phyloP scores from a whole-genome alignment of 2,888 invertebrate genomes.

The Scaptomyza parva region DNA sequence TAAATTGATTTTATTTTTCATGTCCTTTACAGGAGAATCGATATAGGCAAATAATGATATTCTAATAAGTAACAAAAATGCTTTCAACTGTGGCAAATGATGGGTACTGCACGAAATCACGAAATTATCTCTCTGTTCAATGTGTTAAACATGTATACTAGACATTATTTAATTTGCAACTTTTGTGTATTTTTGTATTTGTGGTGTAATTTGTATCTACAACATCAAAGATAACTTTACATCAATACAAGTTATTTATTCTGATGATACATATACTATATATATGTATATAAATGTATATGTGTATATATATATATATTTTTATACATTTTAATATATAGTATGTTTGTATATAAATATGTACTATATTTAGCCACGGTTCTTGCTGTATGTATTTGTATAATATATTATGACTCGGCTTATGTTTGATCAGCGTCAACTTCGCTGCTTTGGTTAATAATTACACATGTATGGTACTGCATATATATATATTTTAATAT shows the following conservation, averaged over 20 bases:
- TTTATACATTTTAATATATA: constrained; percentile 25
- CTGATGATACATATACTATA: constrained; percentile 36
- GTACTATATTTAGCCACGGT: constrained; percentile 49
- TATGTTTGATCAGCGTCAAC: constrained; percentile 16
- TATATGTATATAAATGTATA: constrained; percentile 20
- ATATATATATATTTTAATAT: constrained; percentile 42
- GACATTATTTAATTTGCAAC: constrained; percentile 38
- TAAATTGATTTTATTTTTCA: constrained; percentile 54
- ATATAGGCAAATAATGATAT: constrained; percentile 44
- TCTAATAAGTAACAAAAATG: constrained; percentile 42
- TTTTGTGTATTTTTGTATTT: constrained; percentile 26
- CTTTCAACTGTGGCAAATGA: constrained; percentile 40
- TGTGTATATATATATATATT: constrained; percentile 26
- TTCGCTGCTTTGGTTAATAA: constrained; percentile 58
- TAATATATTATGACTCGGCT: constrained; percentile 46
- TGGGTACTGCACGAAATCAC: constrained; percentile 59
- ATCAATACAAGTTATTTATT: constrained; percentile 58
- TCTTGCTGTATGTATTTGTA: constrained; percentile 54
- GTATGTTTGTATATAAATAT: constrained; percentile 48
- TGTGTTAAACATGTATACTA: constrained; percentile 42
- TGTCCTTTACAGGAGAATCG: constrained; percentile 51
- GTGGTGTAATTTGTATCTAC: constrained; percentile 75
- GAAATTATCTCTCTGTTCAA: constrained; percentile 53
- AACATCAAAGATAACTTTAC: constrained; percentile 81
- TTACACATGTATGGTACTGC: constrained; percentile 56